A percentile compares a stretch with the other conserved stretches of the same genome.
These are phyloP conservation scores for Acrobasis repandana DNA, from an alignment of 2,888 invertebrate genomes.

Conservation along the genomic window DNA sequence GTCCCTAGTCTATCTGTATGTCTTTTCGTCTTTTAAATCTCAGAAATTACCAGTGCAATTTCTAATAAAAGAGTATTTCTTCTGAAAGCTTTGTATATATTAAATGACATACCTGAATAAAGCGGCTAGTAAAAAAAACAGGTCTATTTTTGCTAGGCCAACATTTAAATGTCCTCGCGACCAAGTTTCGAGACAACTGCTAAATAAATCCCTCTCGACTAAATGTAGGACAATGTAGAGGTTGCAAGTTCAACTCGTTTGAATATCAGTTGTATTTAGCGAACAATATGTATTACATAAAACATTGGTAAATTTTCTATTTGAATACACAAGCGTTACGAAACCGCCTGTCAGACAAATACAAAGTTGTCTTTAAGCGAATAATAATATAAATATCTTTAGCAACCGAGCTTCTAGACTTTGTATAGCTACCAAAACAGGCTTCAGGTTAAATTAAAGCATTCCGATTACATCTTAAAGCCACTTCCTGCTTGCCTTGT, in stretches of 20 bases:
- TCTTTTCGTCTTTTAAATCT: too few relatives aligned
- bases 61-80: too few relatives aligned
- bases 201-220: constrained; percentile 55
- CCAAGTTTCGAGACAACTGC: constrained; percentile 39
- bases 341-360: constrained; percentile 2
- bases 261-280: constrained; percentile 34
- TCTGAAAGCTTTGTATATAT: too few relatives aligned
- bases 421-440: constrained; percentile 17
- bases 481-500: constrained; percentile 26
- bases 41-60: too few relatives aligned
- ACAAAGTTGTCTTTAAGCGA: constrained; percentile 1
- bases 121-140: neutral
- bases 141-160: constrained; percentile 1
- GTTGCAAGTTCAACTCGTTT: constrained; percentile 39
- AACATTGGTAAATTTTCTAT: constrained; percentile 12
- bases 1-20: too few relatives aligned
- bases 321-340: constrained; percentile 15
- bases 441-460: neutral
- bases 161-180: constrained; percentile 22
- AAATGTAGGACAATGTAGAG: constrained; percentile 68
- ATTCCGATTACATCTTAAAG: constrained; percentile 9
- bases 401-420: neutral
- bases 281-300: constrained; percentile 27
- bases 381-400: constrained; percentile 4
- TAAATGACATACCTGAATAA: too few relatives aligned